Evolutionary conservation across 2,888 invertebrate species (phyloP), one percentile per base, ranked within the genome.

Genomic region (Nemotelus nigrinus): DNA sequence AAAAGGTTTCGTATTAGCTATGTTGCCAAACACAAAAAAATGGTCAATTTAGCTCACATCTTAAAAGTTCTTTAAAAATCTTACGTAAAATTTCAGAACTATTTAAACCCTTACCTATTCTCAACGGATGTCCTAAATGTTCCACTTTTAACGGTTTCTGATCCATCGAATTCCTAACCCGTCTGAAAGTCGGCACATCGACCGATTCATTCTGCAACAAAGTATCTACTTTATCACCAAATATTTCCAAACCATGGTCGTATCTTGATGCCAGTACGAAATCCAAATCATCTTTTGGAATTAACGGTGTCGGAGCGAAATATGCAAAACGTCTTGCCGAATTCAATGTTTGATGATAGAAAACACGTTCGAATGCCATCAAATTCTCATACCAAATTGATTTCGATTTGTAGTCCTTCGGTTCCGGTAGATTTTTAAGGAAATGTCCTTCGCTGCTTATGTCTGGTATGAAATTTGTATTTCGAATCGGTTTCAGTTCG

Each of bases 241-340:
- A 93, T 2, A 86, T 82, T 82, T 93, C 93, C 1, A 86, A 86
- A 0, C 90, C 89, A 79, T 94, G 93, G 82, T 92, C 88, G 84
- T 94, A 95, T 0, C 91, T 89, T 0, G 93, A 88, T 3, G 90
- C 87, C 71, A 95, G 85, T 4, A 91, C 87, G 75, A 93, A 88
- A 84, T 95, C 95, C 78, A 95, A 87, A 65, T 91, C 90, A 84
- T 94, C 94, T 43, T 88, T 87, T 0, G 94, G 93, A 48, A 86
- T 82, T 67, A 81, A 81, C 2, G 82, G 78, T 78, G 82, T 82
- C 8, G 82, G 83, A 6, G 82, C 80, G 81, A 88, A 90, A 64
- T 87, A 84, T 55, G 86, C 87, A 82, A 85, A 88, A 80, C 88
- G 85, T 48, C 90, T 87, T 4, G 88, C 88, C 50, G 89, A 89